Percentiles rank a stretch among this genome's conserved stretches.
These are phyloP conservation scores for Dreissena polymorpha DNA, from an alignment of 1,140 invertebrate genomes.

Conservation along the genomic window DNA sequence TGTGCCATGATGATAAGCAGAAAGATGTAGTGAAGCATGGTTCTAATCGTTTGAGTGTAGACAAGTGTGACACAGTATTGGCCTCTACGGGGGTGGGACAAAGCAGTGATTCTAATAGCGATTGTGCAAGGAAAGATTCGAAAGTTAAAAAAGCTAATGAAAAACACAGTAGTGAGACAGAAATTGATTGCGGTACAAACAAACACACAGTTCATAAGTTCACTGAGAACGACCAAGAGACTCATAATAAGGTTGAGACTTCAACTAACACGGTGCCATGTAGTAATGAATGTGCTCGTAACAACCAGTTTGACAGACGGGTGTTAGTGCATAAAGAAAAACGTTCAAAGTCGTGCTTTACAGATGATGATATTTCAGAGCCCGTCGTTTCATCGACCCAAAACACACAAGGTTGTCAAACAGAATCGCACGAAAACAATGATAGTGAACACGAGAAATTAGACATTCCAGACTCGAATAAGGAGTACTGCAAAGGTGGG, in stretches of 20 bases:
- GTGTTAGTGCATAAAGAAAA: background rate
- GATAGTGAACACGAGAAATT: background rate
- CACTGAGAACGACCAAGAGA: background rate
- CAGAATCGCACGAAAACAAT: constrained; percentile 25
- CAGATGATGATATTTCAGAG: constrained; percentile 46
- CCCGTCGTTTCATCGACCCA: constrained; percentile 52
- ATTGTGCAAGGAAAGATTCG: too few species aligned
- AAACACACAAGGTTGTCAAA: constrained; percentile 54
- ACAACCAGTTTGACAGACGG: background rate
- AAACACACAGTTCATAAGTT: too few species aligned
- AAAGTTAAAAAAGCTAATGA: too few species aligned
- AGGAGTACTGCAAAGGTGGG: constrained; percentile 6
- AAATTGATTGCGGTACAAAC: too few species aligned
- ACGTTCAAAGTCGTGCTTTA: constrained; percentile 19
- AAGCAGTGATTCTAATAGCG: too few species aligned
- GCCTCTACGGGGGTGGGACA: too few species aligned
- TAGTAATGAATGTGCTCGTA: background rate
- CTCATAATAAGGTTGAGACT: constrained; percentile 38
- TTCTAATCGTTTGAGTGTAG: too few species aligned
- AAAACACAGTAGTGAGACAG: too few species aligned
- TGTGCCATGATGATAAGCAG: background rate
- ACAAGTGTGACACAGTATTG: too few species aligned
- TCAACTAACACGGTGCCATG: constrained; percentile 20
- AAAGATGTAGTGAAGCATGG: background rate
- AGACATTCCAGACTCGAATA: constrained; percentile 40